Conservation (phyloP, 2,888 invertebrate genomes). For the Leucophenga maculata region DNA sequence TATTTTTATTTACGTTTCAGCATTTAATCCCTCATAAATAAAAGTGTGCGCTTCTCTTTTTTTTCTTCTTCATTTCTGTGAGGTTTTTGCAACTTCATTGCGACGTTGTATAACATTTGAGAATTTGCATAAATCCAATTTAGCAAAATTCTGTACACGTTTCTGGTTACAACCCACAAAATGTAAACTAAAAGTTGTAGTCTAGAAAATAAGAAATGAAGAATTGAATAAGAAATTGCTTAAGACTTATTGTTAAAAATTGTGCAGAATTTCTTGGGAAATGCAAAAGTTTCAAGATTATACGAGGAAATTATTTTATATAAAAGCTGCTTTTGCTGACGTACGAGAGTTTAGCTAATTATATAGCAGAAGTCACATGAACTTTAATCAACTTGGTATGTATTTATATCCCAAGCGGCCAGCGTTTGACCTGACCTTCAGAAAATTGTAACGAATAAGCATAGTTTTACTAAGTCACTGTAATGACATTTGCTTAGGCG, state of each 20-base stretch:
- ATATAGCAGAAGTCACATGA: background rate
- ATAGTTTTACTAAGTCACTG: background rate
- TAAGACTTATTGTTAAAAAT: conserved; percentile 24
- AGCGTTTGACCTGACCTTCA: no score
- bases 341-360: background rate
- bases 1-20: background rate
- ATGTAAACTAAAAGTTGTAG: background rate
- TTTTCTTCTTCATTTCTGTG: background rate
- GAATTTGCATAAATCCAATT: conserved; percentile 30
- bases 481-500: conserved; percentile 11
- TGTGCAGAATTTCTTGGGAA: conserved; percentile 20
- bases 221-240: conserved; percentile 37
- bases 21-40: conserved; percentile 12
- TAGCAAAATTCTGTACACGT: conserved; percentile 26
- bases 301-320: no score
- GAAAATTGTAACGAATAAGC: no score
- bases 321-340: background rate
- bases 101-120: background rate
- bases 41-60: background rate
- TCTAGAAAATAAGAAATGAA: background rate
- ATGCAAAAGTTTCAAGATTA: background rate
- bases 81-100: background rate
- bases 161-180: conserved; percentile 20
- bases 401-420: background rate
- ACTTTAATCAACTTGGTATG: background rate